These are phyloP conservation scores for Heterocephalus glaber DNA, from an alignment of 2,113 vertebrate species.

Conservation along the genomic window DNA sequence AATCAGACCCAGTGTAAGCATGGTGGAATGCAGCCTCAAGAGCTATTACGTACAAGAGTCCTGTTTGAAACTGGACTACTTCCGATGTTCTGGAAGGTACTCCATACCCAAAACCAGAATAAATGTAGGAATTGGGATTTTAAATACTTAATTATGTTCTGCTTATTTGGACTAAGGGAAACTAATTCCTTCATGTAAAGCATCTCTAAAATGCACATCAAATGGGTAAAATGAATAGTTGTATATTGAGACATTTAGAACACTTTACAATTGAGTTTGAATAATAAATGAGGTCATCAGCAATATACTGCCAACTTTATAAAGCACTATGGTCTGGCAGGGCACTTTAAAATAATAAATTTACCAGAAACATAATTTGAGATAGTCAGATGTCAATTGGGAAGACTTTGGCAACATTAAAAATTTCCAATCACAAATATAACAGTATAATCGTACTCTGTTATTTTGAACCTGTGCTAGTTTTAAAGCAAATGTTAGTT, in stretches of 20 bases:
- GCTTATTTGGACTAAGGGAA: neutral
- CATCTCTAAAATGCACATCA: slow-evolving; percentile 30
- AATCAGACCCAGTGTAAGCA: neutral
- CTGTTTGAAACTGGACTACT: neutral
- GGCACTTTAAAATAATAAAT: slow-evolving; percentile 60
- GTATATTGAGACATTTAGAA: neutral
- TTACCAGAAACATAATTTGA: slow-evolving; percentile 70
- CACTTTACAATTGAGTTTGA: slow-evolving; percentile 11
- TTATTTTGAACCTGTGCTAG: slow-evolving; percentile 62
- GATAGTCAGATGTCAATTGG: slow-evolving; percentile 69
- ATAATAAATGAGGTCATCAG: slow-evolving; percentile 56
- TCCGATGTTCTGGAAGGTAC: slow-evolving; percentile 36
- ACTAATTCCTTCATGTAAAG: neutral
- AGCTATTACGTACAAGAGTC: neutral
- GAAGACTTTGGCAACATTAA: slow-evolving; percentile 63
- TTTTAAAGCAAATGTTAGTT: slow-evolving; percentile 60
- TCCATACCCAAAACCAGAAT: slow-evolving; percentile 38
- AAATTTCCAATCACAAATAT: slow-evolving; percentile 75
- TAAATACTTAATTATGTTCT: slow-evolving; percentile 52
- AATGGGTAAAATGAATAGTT: neutral
- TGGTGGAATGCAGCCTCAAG: neutral
- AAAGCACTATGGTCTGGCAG: slow-evolving; percentile 68
- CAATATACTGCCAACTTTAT: slow-evolving; percentile 42
- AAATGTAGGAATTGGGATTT: neutral
- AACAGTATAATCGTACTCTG: slow-evolving; percentile 48